These are phyloP conservation scores for Halictus ligatus DNA, from an alignment of 2,888 invertebrate species.

Conservation along the genomic window DNA sequence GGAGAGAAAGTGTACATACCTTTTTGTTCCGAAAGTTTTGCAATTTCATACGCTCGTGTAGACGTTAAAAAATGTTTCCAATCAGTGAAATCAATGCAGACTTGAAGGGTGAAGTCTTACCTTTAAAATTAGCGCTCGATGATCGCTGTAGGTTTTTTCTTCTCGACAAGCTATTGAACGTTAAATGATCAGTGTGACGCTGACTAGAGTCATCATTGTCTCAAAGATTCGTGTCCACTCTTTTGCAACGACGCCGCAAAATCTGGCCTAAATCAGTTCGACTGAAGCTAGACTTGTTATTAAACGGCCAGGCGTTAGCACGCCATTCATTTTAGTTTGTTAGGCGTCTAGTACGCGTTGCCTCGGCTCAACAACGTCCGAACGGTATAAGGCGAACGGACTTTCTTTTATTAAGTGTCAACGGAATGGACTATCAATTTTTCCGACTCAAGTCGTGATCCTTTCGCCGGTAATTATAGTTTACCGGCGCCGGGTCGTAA, in stretches of 20 bases:
- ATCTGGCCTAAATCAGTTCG: background rate
- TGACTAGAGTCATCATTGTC: background rate
- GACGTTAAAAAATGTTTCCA: background rate
- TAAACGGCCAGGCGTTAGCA: background rate
- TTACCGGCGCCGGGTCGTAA: background rate
- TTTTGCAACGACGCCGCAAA: background rate
- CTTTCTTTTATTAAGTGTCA: conserved; percentile 10
- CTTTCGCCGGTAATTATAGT: conserved; percentile 27
- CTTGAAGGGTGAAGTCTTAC: background rate
- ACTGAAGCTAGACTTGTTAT: background rate
- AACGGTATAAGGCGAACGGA: background rate
- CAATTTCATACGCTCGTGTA: background rate
- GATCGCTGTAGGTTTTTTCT: background rate
- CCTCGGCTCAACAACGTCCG: background rate
- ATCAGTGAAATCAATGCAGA: background rate
- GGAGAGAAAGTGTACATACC: background rate
- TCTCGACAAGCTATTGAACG: background rate
- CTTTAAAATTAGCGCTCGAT: too few relatives aligned
- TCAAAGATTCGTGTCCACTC: background rate
- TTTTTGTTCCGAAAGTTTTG: background rate
- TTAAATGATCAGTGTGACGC: background rate
- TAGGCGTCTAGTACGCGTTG: background rate
- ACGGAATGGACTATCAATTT: conserved; percentile 21
- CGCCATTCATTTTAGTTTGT: background rate
- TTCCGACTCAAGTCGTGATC: conserved; percentile 1